A percentile compares a stretch with the other conserved stretches of the same genome.
Conservation (phyloP, 2,888 invertebrate species). For the Mythimna loreyi region DNA sequence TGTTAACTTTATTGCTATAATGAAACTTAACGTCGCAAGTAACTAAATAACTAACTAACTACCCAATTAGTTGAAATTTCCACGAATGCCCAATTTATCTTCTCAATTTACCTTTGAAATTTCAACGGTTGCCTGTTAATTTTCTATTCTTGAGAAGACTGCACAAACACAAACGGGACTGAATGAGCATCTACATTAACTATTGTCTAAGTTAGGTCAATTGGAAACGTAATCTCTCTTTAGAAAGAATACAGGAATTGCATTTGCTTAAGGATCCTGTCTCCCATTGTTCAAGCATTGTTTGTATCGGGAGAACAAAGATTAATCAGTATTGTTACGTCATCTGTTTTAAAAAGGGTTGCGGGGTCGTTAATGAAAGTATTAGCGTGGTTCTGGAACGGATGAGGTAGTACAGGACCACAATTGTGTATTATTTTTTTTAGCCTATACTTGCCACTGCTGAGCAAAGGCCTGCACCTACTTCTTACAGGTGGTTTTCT, state of each 20-base stretch:
- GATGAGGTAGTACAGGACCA: no score
- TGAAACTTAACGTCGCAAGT: no score
- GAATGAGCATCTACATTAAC: conserved; percentile 11
- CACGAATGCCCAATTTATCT: neutral
- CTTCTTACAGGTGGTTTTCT: no score
- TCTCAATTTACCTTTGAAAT: neutral
- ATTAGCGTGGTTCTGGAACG: no score
- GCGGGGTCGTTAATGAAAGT: no score
- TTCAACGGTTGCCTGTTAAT: neutral
- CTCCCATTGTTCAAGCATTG: neutral
- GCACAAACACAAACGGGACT: conserved; percentile 17
- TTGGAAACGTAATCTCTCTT: conserved; percentile 29
- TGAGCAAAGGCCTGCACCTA: no score
- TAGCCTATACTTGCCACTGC: no score
- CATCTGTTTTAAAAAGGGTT: neutral
- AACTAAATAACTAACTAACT: no score
- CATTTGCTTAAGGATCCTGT: neutral
- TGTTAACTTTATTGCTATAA: no score
- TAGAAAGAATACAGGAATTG: conserved; percentile 8
- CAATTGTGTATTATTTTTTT: no score
- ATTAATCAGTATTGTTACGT: neutral
- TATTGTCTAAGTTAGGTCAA: conserved; percentile 26
- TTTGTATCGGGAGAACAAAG: no score
- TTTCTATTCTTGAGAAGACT: conserved; percentile 1
- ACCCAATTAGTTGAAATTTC: neutral